Base-by-base conservation (phyloP, 2,888 invertebrate genomes). In the Caenorhabditis plicata region DNA sequence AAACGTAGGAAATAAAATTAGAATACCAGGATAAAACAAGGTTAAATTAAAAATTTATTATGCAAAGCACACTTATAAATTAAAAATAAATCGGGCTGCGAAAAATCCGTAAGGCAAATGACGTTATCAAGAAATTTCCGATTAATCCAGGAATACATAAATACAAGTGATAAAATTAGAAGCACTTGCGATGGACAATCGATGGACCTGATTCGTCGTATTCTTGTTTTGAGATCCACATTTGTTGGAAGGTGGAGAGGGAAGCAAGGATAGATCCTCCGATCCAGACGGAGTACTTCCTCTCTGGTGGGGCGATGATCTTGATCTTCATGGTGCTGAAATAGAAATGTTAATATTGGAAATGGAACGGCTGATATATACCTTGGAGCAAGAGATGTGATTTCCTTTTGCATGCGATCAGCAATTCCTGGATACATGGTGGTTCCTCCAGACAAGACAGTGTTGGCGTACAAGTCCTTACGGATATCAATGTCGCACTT, bases 201-300 rank as follows among this genome's bases (percentile, higher is more conserved):
- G 69, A 69, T 19, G 69, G 64, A 26, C 69, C 69, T 38, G 66
- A 66, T 48, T 69, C 69, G 84, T 92, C 92, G 86, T 92, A 92
- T 85, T 92, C 92, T 86, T 92, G 91, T 47, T 64, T 64, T 42
- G 64, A 64, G 71, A 75, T 75, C 91, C 92, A 92, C 88, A 92
- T 91, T 83, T 89, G 90, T 82, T 90, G 89, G 87, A 91, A 88
- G 82, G 90, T 89, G 82, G 89, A 88, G 77, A 93, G 85, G 3
- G 91, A 91, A 52, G 92, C 91, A 81, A 94, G 27, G 42, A 42
- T 42, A 19, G 42, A 42, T 42, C 42, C 42, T 42, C 42, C 42
- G 31, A 42, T 42, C 42, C 42, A 42, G 42, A 42, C 42, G 23
- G 42, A 42, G 42, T 42, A 42, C 31, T 42, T 42, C 17, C 42